A percentile compares a stretch with the other conserved stretches of the same genome.
phyloP scores from a whole-genome alignment of 2,113 vertebrate species.

The Anas platyrhynchos region DNA sequence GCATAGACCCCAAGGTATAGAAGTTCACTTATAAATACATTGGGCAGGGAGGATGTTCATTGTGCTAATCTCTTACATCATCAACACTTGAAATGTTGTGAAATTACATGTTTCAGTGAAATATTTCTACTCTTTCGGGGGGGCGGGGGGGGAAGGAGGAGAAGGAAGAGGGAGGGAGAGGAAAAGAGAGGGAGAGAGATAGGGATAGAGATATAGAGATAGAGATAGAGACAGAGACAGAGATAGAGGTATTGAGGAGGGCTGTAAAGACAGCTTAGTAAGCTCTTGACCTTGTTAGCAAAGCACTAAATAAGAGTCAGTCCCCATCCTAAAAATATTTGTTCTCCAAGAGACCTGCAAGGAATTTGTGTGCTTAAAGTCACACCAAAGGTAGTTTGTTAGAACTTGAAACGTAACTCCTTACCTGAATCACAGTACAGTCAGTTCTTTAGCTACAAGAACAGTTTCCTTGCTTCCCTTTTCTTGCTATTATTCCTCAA shows the following conservation, averaged over 20 bases:
- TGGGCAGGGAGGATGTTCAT: accelerated
- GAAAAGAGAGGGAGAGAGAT: no score
- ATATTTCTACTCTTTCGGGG: background rate
- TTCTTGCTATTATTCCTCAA: background rate
- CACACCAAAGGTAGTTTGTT: background rate
- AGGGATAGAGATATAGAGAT: no score
- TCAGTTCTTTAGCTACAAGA: background rate
- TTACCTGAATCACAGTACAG: background rate
- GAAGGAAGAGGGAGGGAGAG: no score
- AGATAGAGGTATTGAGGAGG: background rate
- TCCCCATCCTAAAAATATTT: background rate
- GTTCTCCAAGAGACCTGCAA: background rate
- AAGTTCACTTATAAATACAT: background rate
- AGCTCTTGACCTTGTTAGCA: background rate
- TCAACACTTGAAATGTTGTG: background rate
- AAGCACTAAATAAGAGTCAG: background rate
- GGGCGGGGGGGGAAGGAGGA: no score
- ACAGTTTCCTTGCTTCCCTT: background rate
- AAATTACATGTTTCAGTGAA: background rate
- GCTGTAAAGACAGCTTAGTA: background rate
- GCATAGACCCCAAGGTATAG: accelerated
- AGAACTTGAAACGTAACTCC: background rate
- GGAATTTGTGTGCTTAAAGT: background rate
- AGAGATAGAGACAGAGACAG: no score
- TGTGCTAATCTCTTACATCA: background rate